A percentile compares a stretch with the other conserved stretches of the same genome.
phyloP scores from a whole-genome alignment of 2,888 invertebrate species.

The Eulithis testata region DNA sequence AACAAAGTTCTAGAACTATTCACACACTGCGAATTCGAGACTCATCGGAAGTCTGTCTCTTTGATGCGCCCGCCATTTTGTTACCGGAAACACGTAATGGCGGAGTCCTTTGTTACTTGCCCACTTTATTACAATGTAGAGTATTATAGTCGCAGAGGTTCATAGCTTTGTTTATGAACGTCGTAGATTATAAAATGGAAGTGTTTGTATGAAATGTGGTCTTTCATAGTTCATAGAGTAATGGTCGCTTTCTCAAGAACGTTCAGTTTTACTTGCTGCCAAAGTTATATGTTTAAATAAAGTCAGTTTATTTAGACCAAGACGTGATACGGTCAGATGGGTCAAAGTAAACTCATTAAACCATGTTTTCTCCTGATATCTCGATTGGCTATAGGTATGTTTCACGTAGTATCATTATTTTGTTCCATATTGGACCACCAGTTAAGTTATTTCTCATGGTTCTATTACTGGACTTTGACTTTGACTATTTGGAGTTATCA shows the following conservation, averaged over 20 bases:
- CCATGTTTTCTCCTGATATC: too few species aligned
- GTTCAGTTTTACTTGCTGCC: too few species aligned
- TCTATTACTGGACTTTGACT: too few species aligned
- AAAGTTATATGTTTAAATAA: too few species aligned
- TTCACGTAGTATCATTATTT: too few species aligned
- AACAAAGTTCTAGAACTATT: slow-evolving; percentile 20
- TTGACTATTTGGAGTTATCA: too few species aligned
- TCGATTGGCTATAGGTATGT: too few species aligned
- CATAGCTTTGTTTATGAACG: slow-evolving; percentile 31
- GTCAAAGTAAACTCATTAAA: too few species aligned
- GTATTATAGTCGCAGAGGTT: slow-evolving; percentile 27
- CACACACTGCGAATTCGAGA: slow-evolving; percentile 23
- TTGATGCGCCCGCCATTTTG: slow-evolving; percentile 55
- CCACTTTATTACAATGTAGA: slow-evolving; percentile 44
- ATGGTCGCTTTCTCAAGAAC: neutral
- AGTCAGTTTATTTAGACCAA: too few species aligned
- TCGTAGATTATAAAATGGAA: slow-evolving; percentile 26
- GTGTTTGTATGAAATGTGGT: slow-evolving; percentile 3
- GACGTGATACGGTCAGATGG: too few species aligned
- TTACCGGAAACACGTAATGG: slow-evolving; percentile 58
- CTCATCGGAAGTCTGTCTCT: slow-evolving; percentile 43
- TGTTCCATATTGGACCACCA: too few species aligned
- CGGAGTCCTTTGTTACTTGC: slow-evolving; percentile 53
- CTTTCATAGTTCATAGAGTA: neutral
- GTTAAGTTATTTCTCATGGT: too few species aligned